Conservation (phyloP, 2,797 vertebrate genomes). For the Amblyraja radiata region DNA sequence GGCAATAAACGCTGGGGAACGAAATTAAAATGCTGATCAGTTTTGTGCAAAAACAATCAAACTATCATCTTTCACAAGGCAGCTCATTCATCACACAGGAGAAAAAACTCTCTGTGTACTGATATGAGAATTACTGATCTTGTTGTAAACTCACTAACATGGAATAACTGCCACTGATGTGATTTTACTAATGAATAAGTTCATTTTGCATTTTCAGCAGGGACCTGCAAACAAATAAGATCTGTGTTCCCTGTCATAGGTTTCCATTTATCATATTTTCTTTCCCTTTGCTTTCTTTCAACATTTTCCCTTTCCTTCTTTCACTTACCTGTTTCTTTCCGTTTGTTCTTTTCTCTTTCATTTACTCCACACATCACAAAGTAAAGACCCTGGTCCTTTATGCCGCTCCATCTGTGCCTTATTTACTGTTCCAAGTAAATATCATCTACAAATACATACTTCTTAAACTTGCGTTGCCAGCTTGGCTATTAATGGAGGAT, state of each 20-base stretch:
- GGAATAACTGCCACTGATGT: slow-evolving; percentile 75
- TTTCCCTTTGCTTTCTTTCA: neutral
- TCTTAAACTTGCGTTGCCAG: neutral
- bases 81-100: slow-evolving; percentile 69
- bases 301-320: neutral
- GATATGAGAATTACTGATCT: slow-evolving; percentile 65
- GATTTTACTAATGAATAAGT: slow-evolving; percentile 82
- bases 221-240: slow-evolving; percentile 56
- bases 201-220: slow-evolving; percentile 66
- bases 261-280: slow-evolving; percentile 26
- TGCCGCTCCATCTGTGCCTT: neutral
- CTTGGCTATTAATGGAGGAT: slow-evolving; percentile 26
- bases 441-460: neutral
- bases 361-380: no score
- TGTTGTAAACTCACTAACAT: slow-evolving; percentile 80
- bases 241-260: slow-evolving; percentile 46
- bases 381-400: no score
- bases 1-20: slow-evolving; percentile 78
- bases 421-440: neutral
- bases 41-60: slow-evolving; percentile 80
- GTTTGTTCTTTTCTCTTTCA: no score
- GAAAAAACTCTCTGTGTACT: slow-evolving; percentile 57
- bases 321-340: neutral
- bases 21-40: slow-evolving; percentile 82
- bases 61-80: slow-evolving; percentile 76